Evolutionary conservation across 2,113 vertebrate genomes (phyloP).

Genomic region (Neotragus moschatus): DNA sequence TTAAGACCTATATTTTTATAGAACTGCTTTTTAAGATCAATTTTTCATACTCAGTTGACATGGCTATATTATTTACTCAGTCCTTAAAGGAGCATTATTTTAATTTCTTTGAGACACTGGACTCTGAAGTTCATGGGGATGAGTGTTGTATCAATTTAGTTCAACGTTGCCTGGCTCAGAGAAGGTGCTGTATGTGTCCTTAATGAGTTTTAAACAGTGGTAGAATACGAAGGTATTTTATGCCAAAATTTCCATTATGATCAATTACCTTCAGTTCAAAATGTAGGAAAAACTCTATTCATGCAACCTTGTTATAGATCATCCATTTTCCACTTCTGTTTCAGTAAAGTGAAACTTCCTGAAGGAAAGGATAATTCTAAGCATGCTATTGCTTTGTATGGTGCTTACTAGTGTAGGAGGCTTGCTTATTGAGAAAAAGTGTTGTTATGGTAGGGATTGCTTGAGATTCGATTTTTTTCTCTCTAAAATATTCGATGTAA

Average conservation of each 20-base stretch:
- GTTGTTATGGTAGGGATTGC: not conserved
- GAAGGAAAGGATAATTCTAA: not conserved
- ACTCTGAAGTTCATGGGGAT: not conserved
- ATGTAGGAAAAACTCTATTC: not conserved
- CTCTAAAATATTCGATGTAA: not conserved
- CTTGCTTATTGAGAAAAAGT: not conserved
- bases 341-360: not conserved
- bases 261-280: not conserved
- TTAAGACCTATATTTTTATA: not conserved
- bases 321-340: conserved; percentile 3
- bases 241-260: not conserved
- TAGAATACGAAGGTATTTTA: not conserved
- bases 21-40: not conserved
- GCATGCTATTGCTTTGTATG: not conserved
- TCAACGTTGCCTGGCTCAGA: not conserved
- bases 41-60: not conserved
- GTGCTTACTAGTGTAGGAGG: not conserved
- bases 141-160: not conserved
- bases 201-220: not conserved
- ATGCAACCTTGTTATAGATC: not conserved
- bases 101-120: not conserved
- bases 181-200: not conserved
- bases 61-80: not conserved
- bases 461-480: not conserved
- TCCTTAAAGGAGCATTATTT: not conserved